These are phyloP conservation scores for Sycon ciliatum DNA, from an alignment of 37 sponge, comb jelly and placozoan genomes.

Conservation along the genomic window DNA sequence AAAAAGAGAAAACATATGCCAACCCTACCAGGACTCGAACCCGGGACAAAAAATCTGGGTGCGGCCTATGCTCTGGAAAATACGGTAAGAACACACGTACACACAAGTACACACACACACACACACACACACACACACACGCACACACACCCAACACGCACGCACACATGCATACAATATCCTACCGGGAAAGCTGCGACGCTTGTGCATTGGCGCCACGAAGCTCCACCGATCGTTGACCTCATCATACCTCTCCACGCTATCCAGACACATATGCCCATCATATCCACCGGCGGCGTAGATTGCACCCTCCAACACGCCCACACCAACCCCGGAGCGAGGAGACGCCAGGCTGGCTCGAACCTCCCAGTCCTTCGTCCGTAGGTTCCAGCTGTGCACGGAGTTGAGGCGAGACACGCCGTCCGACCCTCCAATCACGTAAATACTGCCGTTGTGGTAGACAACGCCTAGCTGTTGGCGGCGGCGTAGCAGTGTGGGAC, in stretches of 20 bases:
- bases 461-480: conserved; percentile 88
- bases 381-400: conserved; percentile 85
- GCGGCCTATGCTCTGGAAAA: no score
- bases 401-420: conserved; percentile 81
- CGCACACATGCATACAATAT: no score
- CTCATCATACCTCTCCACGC: conserved; percentile 78
- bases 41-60: no score
- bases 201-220: conserved; percentile 78
- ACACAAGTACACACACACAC: no score
- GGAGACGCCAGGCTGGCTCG: conserved; percentile 85
- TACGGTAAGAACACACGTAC: no score
- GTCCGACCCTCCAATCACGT: conserved; percentile 94
- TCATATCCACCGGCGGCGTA: conserved; percentile 63
- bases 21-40: no score
- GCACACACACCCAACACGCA: no score
- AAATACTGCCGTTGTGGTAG: conserved; percentile 66
- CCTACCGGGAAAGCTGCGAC: conserved; percentile 75
- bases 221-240: conserved; percentile 85
- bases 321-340: conserved; percentile 87
- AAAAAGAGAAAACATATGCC: no score
- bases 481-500: conserved; percentile 64
- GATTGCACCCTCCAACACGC: conserved; percentile 83
- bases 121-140: no score
- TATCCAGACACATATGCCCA: conserved; percentile 64
- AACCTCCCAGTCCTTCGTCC: conserved; percentile 70